phyloP scores from a whole-genome alignment of 1,140 invertebrate species.

The Drosophila subobscura region DNA sequence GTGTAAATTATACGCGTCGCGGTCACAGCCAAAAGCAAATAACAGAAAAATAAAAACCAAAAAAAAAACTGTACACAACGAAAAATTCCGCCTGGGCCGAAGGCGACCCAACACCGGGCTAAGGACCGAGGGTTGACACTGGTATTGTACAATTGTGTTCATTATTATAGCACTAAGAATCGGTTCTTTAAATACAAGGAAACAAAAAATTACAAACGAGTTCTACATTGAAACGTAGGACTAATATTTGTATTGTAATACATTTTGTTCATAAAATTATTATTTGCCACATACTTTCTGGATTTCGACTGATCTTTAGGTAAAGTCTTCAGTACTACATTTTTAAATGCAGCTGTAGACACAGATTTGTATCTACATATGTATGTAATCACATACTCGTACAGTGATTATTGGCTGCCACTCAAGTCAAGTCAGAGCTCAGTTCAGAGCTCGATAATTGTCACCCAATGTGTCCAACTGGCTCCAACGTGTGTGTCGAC shows the following conservation, averaged over 20 bases:
- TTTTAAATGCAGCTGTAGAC: background rate
- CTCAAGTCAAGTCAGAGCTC: slow-evolving; percentile 42
- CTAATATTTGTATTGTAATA: too few relatives aligned
- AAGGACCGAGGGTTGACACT: slow-evolving; percentile 24
- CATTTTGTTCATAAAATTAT: too few relatives aligned
- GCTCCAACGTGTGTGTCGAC: slow-evolving; percentile 29
- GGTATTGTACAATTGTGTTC: too few relatives aligned
- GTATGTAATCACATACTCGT: background rate
- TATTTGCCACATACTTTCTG: too few relatives aligned
- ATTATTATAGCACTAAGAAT: too few relatives aligned
- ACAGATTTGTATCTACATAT: slow-evolving; percentile 8
- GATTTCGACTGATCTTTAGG: too few relatives aligned
- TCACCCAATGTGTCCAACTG: slow-evolving; percentile 31
- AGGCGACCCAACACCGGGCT: slow-evolving; percentile 33
- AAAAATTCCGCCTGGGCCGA: slow-evolving; percentile 39
- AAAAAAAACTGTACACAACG: slow-evolving; percentile 14
- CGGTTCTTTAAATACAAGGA: too few relatives aligned
- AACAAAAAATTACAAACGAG: too few relatives aligned
- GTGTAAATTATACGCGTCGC: slow-evolving; percentile 81
- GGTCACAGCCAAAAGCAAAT: slow-evolving; percentile 78
- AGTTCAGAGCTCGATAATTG: slow-evolving; percentile 44
- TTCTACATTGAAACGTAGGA: too few relatives aligned
- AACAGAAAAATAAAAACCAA: slow-evolving; percentile 17
- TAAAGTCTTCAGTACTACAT: too few relatives aligned
- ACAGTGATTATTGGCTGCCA: slow-evolving; percentile 50